These are phyloP conservation scores for Halocaridina rubra DNA, from an alignment of 2,888 invertebrate species.

Conservation along the genomic window DNA sequence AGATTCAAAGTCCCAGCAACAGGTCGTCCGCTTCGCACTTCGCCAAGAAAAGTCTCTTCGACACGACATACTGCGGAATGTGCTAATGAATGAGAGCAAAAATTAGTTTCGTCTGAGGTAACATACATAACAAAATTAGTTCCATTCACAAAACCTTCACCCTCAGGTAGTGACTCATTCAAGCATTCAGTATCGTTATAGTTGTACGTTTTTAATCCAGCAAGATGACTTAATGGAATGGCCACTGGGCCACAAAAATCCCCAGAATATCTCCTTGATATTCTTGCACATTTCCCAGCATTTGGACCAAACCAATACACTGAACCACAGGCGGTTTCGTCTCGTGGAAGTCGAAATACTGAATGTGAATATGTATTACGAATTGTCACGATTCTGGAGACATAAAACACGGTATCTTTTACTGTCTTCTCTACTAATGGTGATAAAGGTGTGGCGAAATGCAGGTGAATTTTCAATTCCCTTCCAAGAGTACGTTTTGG, in stretches of 20 bases:
- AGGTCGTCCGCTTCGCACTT: constrained; percentile 27
- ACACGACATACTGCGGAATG: constrained; percentile 14
- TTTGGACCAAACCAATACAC: background rate
- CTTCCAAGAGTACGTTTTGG: too few species aligned
- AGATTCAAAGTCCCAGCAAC: constrained; percentile 29
- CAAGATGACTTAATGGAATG: constrained; percentile 33
- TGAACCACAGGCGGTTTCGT: background rate
- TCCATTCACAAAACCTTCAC: constrained; percentile 10
- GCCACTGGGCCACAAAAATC: constrained; percentile 17
- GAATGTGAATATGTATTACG: background rate
- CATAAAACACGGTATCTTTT: background rate
- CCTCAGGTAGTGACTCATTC: background rate
- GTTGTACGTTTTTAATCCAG: constrained; percentile 3
- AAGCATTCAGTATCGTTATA: background rate
- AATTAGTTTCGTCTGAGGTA: background rate
- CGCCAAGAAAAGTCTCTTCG: constrained; percentile 2
- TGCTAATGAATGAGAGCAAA: background rate
- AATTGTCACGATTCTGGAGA: constrained; percentile 15
- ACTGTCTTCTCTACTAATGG: background rate
- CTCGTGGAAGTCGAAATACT: background rate
- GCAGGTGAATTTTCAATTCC: constrained; percentile 26
- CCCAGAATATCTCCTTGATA: background rate
- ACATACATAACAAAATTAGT: constrained; percentile 34
- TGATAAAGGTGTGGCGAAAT: constrained; percentile 5
- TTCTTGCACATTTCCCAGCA: background rate